Conservation (phyloP, 30 jellyfish, hydroid and myxozoan genomes). For the Chrysaora quinquecirrha region DNA sequence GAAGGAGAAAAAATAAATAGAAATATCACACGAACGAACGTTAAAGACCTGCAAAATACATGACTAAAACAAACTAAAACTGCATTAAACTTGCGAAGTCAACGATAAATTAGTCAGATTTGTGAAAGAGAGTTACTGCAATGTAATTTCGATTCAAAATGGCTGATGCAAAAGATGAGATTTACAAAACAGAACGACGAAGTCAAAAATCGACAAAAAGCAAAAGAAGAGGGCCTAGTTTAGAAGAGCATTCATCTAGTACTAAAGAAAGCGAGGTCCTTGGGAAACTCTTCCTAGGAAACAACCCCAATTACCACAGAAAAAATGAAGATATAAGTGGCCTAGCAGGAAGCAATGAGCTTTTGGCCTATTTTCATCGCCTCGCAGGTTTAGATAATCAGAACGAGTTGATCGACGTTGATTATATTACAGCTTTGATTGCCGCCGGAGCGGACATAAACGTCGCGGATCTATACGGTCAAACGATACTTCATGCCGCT, state of each 20-base stretch:
- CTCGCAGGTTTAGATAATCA: conserved; percentile 21
- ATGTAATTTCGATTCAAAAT: no score
- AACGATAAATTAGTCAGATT: no score
- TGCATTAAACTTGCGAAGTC: no score
- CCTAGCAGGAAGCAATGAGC: conserved; percentile 58
- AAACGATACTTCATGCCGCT: conserved; percentile 66
- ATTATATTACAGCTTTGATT: conserved; percentile 39
- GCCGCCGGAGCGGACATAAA: conserved; percentile 70
- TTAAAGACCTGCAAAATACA: no score
- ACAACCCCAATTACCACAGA: neutral
- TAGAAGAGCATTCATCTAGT: conserved; percentile 11
- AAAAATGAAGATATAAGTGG: neutral
- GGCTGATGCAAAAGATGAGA: no score
- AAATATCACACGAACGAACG: no score
- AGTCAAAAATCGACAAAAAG: neutral
- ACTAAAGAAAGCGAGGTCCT: conserved; percentile 8
- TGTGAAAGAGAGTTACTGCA: no score
- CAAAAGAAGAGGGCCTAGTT: conserved; percentile 38
- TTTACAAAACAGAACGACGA: conserved; percentile 6
- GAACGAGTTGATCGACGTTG: conserved; percentile 24
- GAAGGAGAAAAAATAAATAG: no score
- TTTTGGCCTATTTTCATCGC: conserved; percentile 27
- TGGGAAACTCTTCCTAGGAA: conserved; percentile 25
- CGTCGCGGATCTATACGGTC: conserved; percentile 64
- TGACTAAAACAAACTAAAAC: no score